Evolutionary conservation across 2,797 vertebrate genomes (phyloP), one percentile per base, ranked within the genome.

Genomic region (Esox masquinongy): DNA sequence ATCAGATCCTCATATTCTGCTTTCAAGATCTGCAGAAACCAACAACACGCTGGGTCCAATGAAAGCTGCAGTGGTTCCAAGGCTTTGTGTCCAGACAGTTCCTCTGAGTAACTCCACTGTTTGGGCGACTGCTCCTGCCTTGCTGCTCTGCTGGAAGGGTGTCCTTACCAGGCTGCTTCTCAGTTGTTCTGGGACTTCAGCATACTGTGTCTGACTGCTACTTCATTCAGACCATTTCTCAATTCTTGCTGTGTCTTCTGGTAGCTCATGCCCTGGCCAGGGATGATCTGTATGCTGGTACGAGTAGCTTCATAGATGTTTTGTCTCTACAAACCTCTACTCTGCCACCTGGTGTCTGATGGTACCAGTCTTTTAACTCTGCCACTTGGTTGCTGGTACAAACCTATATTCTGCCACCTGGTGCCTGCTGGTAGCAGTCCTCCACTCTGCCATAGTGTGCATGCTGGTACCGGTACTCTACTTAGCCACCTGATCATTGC

Each of bases 171-270:
- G 85, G 39, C 39, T 43, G 39, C 1, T 6, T 43, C 39, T 43
- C 39, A 43, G 39, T 9, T 43, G 39, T 4, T 43, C 39, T 31
- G 29, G 29, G 29, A 31, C 29, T 31, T 31, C 29, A 1, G 29
- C 29, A 3, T 31, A 31, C 29, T 36, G 8, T 39, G 8, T 39
- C 4, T 56, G 17, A 43, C 36, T 7, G 22, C 24, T 36, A 56
- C 34, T 94, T 80, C 90, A 77, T 79, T 95, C 92, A 34, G 84
- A 85, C 39, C 39, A 43, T 43, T 43, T 43, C 39, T 43, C 39
- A 43, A 83, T 92, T 93, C 85, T 89, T 92, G 26, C 39, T 92
- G 94, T 92, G 90, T 95, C 92, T 87, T 94, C 84, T 76, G 83
- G 31, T 36, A 43, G 34, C 49, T 47, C 34, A 24, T 29, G 31